Base-by-base conservation (phyloP, 2,797 vertebrate species). In the Benthosema pterotum region DNA sequence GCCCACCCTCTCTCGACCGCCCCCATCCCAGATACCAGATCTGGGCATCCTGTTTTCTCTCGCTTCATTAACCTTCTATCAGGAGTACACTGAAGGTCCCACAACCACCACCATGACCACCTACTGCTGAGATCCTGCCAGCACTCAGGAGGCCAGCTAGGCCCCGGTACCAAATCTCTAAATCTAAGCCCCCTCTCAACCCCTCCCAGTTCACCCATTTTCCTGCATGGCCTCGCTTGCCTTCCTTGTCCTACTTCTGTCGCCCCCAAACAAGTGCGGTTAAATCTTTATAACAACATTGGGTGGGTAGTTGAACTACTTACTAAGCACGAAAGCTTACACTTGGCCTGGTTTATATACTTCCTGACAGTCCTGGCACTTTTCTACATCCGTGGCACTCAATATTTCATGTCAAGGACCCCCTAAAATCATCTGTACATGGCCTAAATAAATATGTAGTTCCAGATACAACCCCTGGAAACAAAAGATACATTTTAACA, bases 51-150 rank as follows among this genome's bases (percentile, higher is more conserved):
- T 58, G 11, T 16, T 42, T 32, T 42, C 52, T 54, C 61, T 19
- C 22, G 47, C 64, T 58, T 72, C 67, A 83, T 89, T 87, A 76
- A 80, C 88, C 74, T 82, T 82, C 77, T 65, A 71, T 61, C 68
- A n/a, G 78, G 71, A 82, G 65, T n/a, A n/a, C 73, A 67, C 78
- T 65, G 62, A 68, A 38, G 32, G 32, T 11, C 32, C 78, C 75
- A 74, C 65, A n/a, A n/a, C n/a, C n/a, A 71, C 77, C 73, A 61
- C 63, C 71, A 69, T 65, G 61, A 78, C 69, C 49, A 47, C 70
- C 72, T 58, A 28, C 77, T 72, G 67, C 32, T 69, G 51, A 60
- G 50, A 58, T 42, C 72, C 58, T 18, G 59, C 52, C 22, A 16
- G 63, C 63, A 71, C 57, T 49, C 46, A 47, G 59, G 54, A 72